Base-by-base conservation (phyloP, 2,113 vertebrate species). In the Spermophilus dauricus region DNA sequence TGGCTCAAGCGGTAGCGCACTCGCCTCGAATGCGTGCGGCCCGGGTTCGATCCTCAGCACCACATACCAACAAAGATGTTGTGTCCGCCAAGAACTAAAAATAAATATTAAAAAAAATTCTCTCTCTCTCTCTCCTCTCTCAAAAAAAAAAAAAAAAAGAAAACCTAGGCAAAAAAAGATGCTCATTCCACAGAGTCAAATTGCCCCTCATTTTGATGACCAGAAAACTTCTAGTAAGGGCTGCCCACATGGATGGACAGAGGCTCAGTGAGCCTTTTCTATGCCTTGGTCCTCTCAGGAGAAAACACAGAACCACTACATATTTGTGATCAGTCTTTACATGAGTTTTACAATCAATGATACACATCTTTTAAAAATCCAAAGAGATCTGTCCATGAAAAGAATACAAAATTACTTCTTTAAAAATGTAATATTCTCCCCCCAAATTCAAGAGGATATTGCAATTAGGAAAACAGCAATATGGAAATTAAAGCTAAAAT, bases 231-330 rank as follows among this genome's bases (percentile, higher is more conserved):
- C 24, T 2, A 24, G 58, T 12, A 11, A 11, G 34, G n/a, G 16
- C 17, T 45, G 7, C 17, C 30, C 78, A 28, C 0, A 1, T 48
- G 17, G 12, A 1, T 48, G 17, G 12, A 3, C 6, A 65, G 85
- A 73, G 48, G 5, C 86, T 67, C 17, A 11, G 51, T 22, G 1
- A 83, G 5, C 8, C 30, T 61, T 10, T 7, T 37, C 58, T 82
- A 16, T 8, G 1, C 30, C 85, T 6, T 1, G 14, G 7, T 51
- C 28, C 51, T 80, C 51, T 65, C 28, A 24, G 20, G 20, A 24
- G 34, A 51, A 90, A 80, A 42, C 30, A 45, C 48, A 51, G n/a
- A 83, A 26, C 58, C 85, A 65, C 6, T 4, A 81, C 70, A 8
- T 12, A 24, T 42, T 22, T n/a, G n/a, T 84, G 56, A 42, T 51